Evolutionary conservation across 1,140 invertebrate genomes (phyloP).

Genomic region (Sipha flava): DNA sequence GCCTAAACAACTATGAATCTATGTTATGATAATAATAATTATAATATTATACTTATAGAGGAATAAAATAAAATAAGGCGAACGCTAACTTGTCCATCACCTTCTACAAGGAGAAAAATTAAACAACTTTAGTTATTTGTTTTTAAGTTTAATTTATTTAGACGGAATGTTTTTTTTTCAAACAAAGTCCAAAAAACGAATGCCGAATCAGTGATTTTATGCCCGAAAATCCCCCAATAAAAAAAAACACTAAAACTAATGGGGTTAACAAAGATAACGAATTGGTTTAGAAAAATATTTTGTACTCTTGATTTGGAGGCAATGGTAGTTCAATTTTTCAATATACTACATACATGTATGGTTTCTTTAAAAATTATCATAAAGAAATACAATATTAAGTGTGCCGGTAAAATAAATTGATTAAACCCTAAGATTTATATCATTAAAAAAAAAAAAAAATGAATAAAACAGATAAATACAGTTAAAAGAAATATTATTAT

Average conservation of each 20-base stretch:
- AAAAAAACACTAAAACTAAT: not conserved
- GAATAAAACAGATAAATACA: not conserved
- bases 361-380: not conserved
- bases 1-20: constrained; percentile 14
- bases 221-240: constrained; percentile 15
- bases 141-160: not conserved
- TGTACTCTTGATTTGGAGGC: constrained; percentile 14
- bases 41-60: not conserved
- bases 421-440: not conserved
- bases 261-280: not conserved
- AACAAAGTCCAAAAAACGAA: constrained; percentile 24
- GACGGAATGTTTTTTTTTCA: constrained; percentile 23
- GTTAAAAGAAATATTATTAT: not conserved
- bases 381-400: not conserved
- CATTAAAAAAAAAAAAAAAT: not conserved
- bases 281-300: constrained; percentile 23
- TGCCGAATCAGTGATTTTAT: constrained; percentile 10
- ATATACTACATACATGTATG: not conserved
- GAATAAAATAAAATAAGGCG: constrained; percentile 26
- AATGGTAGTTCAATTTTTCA: not conserved
- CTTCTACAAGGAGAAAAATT: constrained; percentile 27
- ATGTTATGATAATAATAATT: constrained; percentile 15
- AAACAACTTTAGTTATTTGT: not conserved
- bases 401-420: not conserved
- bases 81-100: constrained; percentile 26